Evolutionary conservation across 2,797 vertebrate species (phyloP).

Genomic region (Acanthornis magna): DNA sequence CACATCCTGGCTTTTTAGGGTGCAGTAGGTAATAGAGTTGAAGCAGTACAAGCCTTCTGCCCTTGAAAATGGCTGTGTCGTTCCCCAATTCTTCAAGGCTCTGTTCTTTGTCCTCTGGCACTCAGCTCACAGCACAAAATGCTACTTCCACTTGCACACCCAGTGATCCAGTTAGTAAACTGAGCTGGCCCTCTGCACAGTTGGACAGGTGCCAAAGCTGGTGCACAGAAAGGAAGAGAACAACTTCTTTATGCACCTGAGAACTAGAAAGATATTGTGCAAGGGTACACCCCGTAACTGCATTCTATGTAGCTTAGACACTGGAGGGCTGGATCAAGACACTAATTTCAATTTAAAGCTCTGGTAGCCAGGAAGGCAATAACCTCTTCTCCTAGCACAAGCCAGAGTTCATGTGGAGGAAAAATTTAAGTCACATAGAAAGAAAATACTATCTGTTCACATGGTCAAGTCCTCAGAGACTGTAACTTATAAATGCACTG

Average conservation of each 20-base stretch:
- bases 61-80: fast-evolving
- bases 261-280: neutral
- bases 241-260: neutral
- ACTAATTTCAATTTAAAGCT: neutral
- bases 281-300: neutral
- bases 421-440: neutral
- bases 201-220: neutral
- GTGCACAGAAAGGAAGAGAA: neutral
- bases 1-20: neutral
- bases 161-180: neutral
- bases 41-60: neutral
- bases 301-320: neutral
- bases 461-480: neutral
- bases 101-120: neutral
- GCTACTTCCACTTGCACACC: neutral
- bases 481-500: fast-evolving
- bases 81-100: neutral
- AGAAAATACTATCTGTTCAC: neutral
- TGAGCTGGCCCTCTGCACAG: neutral
- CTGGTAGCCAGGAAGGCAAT: neutral
- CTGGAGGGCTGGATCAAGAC: neutral
- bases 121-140: neutral
- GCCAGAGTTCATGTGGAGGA: neutral
- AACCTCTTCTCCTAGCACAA: neutral
- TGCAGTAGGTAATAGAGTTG: neutral